Evolutionary conservation across 2,888 invertebrate species (phyloP).

Genomic region (Julus scanicus): DNA sequence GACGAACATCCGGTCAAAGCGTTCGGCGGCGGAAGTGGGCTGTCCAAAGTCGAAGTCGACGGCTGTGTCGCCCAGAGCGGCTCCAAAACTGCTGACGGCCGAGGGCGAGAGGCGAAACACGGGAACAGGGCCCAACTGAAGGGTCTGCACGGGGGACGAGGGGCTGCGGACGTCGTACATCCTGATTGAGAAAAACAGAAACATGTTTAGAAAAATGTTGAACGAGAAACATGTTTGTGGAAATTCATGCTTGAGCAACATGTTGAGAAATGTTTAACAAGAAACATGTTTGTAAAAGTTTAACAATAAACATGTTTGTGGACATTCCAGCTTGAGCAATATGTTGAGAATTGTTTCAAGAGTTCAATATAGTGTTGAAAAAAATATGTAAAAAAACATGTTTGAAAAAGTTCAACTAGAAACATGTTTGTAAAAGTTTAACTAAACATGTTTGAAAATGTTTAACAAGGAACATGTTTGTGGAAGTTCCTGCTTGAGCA

Average conservation of each 20-base stretch:
- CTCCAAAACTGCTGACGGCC: constrained; percentile 59
- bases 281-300: too few relatives aligned
- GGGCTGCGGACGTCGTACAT: constrained; percentile 64
- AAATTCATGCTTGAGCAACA: too few relatives aligned
- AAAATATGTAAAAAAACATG: too few relatives aligned
- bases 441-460: too few relatives aligned
- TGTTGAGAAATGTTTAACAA: too few relatives aligned
- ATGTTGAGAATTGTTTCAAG: too few relatives aligned
- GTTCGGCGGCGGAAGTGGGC: constrained; percentile 63
- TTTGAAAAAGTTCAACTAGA: too few relatives aligned
- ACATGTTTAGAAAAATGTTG: too few relatives aligned
- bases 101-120: constrained; percentile 53
- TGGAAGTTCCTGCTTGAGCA: too few relatives aligned
- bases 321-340: too few relatives aligned
- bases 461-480: neutral
- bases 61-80: constrained; percentile 82
- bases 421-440: neutral
- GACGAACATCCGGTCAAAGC: constrained; percentile 46
- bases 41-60: constrained; percentile 87
- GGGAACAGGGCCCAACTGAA: constrained; percentile 59
- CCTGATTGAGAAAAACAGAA: constrained; percentile 60
- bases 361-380: too few relatives aligned
- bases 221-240: too few relatives aligned
- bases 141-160: constrained; percentile 63
- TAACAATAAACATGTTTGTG: neutral